Evolutionary conservation across 2,113 vertebrate species (phyloP).

Genomic region (Ursus arctos): DNA sequence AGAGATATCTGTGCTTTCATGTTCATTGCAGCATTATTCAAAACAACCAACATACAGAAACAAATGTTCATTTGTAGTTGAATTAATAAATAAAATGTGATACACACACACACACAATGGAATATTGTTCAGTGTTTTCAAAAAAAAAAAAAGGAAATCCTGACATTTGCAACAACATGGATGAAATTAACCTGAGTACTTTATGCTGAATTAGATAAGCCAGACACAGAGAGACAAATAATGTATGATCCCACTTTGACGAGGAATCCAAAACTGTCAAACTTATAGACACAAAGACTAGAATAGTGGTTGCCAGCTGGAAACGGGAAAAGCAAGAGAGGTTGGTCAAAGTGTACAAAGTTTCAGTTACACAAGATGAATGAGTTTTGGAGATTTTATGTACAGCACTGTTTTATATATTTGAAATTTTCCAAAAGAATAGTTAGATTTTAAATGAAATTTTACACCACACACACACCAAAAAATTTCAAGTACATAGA

Average conservation of each 20-base stretch:
- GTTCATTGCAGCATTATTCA: neutral
- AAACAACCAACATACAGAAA: neutral
- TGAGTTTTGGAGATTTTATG: neutral
- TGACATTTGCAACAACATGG: neutral
- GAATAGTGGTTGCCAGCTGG: neutral
- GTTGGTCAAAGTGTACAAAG: neutral
- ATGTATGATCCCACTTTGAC: neutral
- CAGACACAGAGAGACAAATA: neutral
- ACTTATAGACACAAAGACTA: neutral
- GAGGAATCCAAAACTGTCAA: neutral
- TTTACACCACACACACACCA: neutral
- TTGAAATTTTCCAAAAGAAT: neutral
- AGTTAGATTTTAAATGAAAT: neutral
- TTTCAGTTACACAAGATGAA: neutral
- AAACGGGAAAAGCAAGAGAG: neutral
- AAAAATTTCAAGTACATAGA: neutral
- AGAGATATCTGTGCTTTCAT: neutral
- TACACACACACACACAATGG: neutral
- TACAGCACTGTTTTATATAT: neutral
- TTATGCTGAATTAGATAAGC: neutral
- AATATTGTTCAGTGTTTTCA: neutral
- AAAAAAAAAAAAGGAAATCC: neutral
- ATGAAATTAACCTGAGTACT: neutral
- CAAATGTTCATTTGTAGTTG: neutral
- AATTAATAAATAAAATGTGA: neutral